These are phyloP conservation scores for Xiphydria camelus DNA, from an alignment of 2,888 invertebrate genomes.

Conservation along the genomic window DNA sequence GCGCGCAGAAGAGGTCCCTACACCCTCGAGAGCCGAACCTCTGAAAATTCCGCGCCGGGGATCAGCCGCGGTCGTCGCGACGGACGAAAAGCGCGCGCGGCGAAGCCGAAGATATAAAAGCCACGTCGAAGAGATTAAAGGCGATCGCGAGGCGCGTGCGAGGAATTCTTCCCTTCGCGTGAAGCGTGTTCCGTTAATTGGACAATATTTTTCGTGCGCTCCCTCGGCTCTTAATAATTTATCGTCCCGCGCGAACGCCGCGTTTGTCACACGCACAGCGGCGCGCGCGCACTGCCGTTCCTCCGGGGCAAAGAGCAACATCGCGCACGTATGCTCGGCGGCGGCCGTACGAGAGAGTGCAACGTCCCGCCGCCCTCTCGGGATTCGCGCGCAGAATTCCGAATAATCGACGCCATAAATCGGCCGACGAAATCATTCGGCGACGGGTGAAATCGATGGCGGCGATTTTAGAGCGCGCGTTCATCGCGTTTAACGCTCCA, in stretches of 20 bases:
- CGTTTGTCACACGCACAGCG: not conserved
- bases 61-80: too few relatives aligned
- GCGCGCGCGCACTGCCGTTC: too few relatives aligned
- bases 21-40: too few relatives aligned
- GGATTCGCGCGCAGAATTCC: not conserved
- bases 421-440: slow-evolving; percentile 23
- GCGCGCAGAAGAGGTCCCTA: too few relatives aligned
- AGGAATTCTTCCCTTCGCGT: not conserved
- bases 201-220: slow-evolving; percentile 30
- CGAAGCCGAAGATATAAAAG: not conserved
- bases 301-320: too few relatives aligned
- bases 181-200: slow-evolving; percentile 31
- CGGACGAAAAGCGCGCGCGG: too few relatives aligned
- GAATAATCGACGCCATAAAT: not conserved
- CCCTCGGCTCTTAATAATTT: slow-evolving; percentile 6
- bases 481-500: slow-evolving; percentile 40
- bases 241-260: slow-evolving; percentile 1
- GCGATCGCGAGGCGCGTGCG: not conserved
- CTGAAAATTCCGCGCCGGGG: too few relatives aligned
- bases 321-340: too few relatives aligned
- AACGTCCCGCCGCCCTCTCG: not conserved
- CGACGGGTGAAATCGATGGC: slow-evolving; percentile 33
- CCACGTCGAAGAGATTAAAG: not conserved
- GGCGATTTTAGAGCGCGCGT: slow-evolving; percentile 34
- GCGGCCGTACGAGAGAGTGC: not conserved